These are phyloP conservation scores for Jacana jacana DNA, from an alignment of 2,113 vertebrate species.

Conservation along the genomic window DNA sequence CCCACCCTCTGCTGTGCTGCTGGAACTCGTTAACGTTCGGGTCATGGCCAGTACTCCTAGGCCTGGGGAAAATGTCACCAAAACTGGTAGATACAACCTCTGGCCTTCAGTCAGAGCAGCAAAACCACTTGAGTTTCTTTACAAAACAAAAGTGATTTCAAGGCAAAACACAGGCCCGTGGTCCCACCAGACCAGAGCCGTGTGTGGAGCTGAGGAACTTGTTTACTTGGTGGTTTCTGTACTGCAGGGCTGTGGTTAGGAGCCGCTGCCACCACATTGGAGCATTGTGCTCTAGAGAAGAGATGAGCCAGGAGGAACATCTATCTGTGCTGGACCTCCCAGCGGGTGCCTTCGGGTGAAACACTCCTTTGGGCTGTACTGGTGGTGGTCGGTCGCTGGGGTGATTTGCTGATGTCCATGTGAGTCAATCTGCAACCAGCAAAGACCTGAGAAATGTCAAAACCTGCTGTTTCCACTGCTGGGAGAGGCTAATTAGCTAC, in stretches of 20 bases:
- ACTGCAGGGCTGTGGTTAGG: rapidly evolving
- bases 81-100: neutral
- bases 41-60: neutral
- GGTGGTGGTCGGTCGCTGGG: rapidly evolving
- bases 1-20: neutral
- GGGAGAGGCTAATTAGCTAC: neutral
- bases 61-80: neutral
- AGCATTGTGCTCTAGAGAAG: neutral
- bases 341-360: neutral
- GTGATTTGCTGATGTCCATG: neutral
- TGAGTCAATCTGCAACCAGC: neutral
- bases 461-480: neutral
- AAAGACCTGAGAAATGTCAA: neutral
- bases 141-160: neutral
- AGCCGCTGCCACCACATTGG: neutral
- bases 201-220: neutral
- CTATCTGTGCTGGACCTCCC: rapidly evolving
- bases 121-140: neutral
- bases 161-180: rapidly evolving
- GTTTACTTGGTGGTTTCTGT: neutral
- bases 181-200: neutral
- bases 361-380: neutral
- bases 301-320: neutral
- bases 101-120: neutral
- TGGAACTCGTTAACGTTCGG: neutral